Evolutionary conservation across 2,113 vertebrate genomes (phyloP).

Genomic region (Xenus cinereus): DNA sequence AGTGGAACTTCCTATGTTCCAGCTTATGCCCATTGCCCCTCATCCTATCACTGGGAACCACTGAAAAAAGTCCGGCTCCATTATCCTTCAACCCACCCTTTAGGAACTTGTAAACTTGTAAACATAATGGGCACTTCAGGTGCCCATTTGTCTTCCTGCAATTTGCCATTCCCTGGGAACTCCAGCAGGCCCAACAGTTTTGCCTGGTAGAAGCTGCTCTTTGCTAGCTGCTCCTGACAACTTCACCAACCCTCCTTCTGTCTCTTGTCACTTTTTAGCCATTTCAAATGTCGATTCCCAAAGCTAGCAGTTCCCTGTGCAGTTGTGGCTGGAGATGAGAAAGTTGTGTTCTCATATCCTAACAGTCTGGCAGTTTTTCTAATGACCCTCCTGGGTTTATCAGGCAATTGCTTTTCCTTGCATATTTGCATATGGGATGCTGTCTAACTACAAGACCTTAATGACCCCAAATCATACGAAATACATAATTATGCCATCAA

Average conservation of each 20-base stretch:
- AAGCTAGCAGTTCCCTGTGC: neutral
- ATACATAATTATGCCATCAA: neutral
- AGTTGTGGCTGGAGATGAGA: neutral
- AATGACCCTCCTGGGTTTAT: neutral
- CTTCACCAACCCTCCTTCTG: neutral
- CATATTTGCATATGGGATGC: neutral
- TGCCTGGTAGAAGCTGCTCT: neutral
- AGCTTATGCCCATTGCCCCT: too few relatives aligned
- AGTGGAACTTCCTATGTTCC: too few relatives aligned
- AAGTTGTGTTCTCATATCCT: neutral
- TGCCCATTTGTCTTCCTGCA: neutral
- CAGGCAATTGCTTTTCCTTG: neutral
- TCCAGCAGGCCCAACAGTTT: neutral
- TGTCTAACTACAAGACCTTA: neutral
- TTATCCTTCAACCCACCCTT: too few relatives aligned
- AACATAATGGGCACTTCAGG: neutral
- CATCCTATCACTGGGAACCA: too few relatives aligned
- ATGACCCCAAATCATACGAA: neutral
- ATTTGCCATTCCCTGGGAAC: neutral
- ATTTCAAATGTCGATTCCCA: neutral
- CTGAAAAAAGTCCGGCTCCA: too few relatives aligned
- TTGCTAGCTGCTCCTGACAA: neutral
- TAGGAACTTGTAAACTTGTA: too few relatives aligned
- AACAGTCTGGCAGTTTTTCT: neutral
- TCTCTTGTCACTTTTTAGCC: neutral